phyloP scores from a whole-genome alignment of 1,140 invertebrate species.

The Plectrocnemia conspersa region DNA sequence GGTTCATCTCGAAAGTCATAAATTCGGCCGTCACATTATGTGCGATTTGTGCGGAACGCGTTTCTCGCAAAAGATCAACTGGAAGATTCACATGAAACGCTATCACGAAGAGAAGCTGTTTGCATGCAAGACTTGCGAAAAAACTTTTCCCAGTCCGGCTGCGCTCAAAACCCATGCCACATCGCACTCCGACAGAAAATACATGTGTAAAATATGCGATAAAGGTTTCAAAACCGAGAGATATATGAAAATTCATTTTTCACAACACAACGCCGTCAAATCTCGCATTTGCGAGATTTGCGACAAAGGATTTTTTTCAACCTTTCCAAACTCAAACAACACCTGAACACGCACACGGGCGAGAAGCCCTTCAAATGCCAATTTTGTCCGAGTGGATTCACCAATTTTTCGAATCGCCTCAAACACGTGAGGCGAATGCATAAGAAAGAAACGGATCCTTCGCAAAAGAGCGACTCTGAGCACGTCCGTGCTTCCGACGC shows the following conservation, averaged over 20 bases:
- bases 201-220: constrained; percentile 47
- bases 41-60: constrained; percentile 52
- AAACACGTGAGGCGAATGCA: constrained; percentile 54
- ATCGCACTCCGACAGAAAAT: constrained; percentile 48
- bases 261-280: constrained; percentile 46
- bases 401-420: constrained; percentile 54
- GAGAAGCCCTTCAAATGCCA: constrained; percentile 53
- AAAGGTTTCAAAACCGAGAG: constrained; percentile 53
- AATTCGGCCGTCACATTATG: constrained; percentile 45
- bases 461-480: neutral
- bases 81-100: constrained; percentile 50
- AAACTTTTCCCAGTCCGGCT: constrained; percentile 5
- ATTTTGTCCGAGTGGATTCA: constrained; percentile 54
- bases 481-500: neutral
- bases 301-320: constrained; percentile 50
- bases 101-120: constrained; percentile 58
- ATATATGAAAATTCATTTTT: constrained; percentile 50
- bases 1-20: constrained; percentile 51
- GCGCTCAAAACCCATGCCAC: constrained; percentile 53
- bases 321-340: constrained; percentile 53
- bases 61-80: constrained; percentile 52
- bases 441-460: constrained; percentile 42
- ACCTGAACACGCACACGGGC: constrained; percentile 54
- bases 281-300: constrained; percentile 49
- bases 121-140: constrained; percentile 38